Conservation (phyloP, 2,113 vertebrate genomes). For the Megalops atlanticus region DNA sequence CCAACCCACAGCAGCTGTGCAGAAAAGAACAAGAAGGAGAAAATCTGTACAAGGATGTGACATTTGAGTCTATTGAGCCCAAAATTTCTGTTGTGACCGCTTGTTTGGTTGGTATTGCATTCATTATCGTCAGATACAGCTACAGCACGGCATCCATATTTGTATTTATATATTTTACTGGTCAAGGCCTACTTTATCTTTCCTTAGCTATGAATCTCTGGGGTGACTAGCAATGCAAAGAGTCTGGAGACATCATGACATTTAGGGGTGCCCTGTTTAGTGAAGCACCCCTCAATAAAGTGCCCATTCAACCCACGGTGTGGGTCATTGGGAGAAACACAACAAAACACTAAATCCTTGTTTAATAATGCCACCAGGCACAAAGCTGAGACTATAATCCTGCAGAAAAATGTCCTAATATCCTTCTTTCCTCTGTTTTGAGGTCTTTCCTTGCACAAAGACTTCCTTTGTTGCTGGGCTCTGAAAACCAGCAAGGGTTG, state of each 20-base stretch:
- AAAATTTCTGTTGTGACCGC: no score
- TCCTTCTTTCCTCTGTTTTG: not conserved
- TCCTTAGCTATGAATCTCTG: not conserved
- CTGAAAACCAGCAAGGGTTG: not conserved
- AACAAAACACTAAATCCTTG: constrained; percentile 16
- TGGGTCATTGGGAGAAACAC: not conserved
- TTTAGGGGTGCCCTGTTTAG: not conserved
- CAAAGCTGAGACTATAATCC: constrained; percentile 31
- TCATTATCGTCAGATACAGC: no score
- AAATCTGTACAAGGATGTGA: no score
- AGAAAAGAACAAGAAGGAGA: no score
- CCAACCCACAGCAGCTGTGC: no score
- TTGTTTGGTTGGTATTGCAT: no score
- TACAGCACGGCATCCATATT: no score
- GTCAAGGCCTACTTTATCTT: not conserved
- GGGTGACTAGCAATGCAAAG: not conserved
- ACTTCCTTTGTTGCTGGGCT: not conserved
- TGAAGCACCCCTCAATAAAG: not conserved
- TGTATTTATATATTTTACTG: not conserved
- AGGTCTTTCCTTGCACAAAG: constrained; percentile 24
- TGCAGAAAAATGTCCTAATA: constrained; percentile 35
- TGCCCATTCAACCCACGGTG: not conserved
- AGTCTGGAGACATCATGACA: no score
- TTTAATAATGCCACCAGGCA: constrained; percentile 20
- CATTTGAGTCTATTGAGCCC: no score